Evolutionary conservation across 2,888 invertebrate species (phyloP), one percentile per base, ranked within the genome.

Genomic region (Lottia gigantea): DNA sequence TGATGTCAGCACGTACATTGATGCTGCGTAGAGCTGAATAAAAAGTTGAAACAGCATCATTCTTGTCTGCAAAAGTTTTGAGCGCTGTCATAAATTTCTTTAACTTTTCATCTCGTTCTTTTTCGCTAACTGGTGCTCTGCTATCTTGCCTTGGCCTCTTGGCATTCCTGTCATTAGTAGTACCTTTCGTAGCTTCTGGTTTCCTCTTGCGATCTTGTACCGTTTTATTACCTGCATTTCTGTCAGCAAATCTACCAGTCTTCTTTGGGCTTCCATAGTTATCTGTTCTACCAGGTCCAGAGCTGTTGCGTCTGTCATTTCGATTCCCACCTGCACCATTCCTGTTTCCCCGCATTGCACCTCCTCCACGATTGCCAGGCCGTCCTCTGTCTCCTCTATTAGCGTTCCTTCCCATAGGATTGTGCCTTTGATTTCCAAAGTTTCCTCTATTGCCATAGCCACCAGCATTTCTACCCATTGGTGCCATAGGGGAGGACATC

Each of bases 111-210:
- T 55, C 55, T 55, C 55, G 19, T 3, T 23, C 55, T 55, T 55
- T 55, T 11, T 19, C 23, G 15, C 23, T 55, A 55, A 55, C 23
- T 55, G 55, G n/a, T 23, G n/a, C 46, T 45, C 16, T 46, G 14
- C 40, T 11, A 45, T 11, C 66, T 46, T 49, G 25, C 19, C 26
- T 23, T 47, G 46, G 25, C 61, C 64, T 64, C 49, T 67, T 67
- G 55, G 47, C 68, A 64, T 71, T 31, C 63, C 40, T 67, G 61
- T 67, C 31, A 46, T 63, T 63, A 19, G 31, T 62, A 62, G 16
- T 63, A 19, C 23, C 23, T 49, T 25, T 71, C 40, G 16, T 26
- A 47, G 25, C 63, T 3, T 71, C 46, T 67, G 19, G 62, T 45
- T 64, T 23, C 64, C 62, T 55, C n/a, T 63, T 65, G 40, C 25